These are phyloP conservation scores for Artibeus lituratus DNA, from an alignment of 2,797 vertebrate species.

Conservation along the genomic window DNA sequence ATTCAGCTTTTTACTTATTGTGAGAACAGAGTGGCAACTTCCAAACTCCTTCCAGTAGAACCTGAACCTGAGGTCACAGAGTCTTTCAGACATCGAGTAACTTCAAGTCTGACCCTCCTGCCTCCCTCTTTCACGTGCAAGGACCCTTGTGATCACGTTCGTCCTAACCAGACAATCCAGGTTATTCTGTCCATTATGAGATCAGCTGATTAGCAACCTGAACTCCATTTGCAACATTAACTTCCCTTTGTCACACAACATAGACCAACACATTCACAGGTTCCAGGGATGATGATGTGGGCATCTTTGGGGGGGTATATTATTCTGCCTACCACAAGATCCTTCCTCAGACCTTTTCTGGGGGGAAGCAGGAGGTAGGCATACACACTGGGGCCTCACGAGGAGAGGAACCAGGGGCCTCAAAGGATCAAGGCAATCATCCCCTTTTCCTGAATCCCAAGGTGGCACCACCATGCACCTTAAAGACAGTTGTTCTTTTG, in stretches of 20 bases:
- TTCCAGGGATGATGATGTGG: neutral
- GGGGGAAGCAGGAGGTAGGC: neutral
- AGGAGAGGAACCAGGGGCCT: neutral
- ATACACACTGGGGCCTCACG: neutral
- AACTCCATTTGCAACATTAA: neutral
- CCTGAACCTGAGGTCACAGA: neutral
- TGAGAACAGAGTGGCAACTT: neutral
- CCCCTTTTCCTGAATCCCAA: neutral
- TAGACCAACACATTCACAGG: neutral
- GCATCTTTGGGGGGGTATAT: neutral
- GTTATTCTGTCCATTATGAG: neutral
- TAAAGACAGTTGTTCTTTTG: neutral
- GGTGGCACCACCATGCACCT: neutral
- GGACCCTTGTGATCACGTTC: neutral
- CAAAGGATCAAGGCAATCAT: neutral
- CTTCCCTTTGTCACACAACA: neutral
- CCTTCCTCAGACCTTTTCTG: neutral
- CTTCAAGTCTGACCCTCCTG: neutral
- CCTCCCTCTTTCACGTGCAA: neutral
- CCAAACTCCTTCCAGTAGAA: neutral
- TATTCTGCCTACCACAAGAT: neutral
- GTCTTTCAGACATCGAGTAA: fast-evolving
- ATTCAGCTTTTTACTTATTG: neutral
- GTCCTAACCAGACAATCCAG: neutral
- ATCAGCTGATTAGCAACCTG: neutral